These are phyloP conservation scores for Clarias magur DNA, from an alignment of 2,113 vertebrate genomes.

Conservation along the genomic window DNA sequence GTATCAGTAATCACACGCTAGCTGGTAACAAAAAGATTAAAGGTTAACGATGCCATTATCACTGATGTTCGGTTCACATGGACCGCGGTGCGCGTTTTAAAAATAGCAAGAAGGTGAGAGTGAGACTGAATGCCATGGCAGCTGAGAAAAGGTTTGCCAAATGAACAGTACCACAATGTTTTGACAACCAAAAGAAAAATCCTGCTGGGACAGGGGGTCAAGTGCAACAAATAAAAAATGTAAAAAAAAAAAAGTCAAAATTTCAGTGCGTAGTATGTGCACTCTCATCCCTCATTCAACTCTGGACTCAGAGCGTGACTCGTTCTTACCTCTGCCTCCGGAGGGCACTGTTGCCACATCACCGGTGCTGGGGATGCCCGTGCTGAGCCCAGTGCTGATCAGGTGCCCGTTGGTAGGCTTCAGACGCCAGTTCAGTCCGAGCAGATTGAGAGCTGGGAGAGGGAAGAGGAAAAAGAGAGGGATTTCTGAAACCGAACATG, in stretches of 20 bases:
- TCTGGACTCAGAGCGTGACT: neutral
- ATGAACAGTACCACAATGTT: neutral
- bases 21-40: neutral
- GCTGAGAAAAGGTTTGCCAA: neutral
- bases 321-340: constrained; percentile 83
- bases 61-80: neutral
- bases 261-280: too few species aligned
- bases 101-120: neutral
- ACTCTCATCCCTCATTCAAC: neutral
- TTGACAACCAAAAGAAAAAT: neutral
- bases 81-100: neutral
- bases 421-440: constrained; percentile 87
- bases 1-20: neutral
- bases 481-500: constrained; percentile 38
- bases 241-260: too few species aligned
- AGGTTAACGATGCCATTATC: neutral
- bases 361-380: constrained; percentile 74
- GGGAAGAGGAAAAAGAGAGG: constrained; percentile 35
- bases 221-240: too few species aligned
- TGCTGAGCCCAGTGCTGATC: constrained; percentile 83
- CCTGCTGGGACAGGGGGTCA: neutral
- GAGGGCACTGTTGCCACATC: constrained; percentile 81
- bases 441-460: constrained; percentile 83
- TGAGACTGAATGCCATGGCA: neutral
- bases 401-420: constrained; percentile 83